These are phyloP conservation scores for Spilogale gracilis DNA, from an alignment of 2,113 vertebrate genomes.

Conservation along the genomic window DNA sequence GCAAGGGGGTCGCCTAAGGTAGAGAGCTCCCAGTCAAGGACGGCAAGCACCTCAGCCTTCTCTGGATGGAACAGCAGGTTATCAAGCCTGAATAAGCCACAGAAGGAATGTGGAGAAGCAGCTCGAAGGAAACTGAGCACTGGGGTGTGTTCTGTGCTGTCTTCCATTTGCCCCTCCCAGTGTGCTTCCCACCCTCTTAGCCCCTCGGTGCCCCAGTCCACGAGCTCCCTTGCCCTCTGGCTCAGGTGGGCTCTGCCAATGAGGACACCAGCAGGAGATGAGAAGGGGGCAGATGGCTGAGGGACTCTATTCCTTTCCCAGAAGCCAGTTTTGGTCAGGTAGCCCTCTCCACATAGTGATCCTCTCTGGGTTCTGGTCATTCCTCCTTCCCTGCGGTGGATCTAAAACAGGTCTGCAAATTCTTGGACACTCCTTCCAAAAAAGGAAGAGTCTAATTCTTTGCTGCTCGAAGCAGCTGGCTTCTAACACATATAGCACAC, in stretches of 20 bases:
- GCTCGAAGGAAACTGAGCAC: not conserved
- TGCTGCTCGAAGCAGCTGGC: not conserved
- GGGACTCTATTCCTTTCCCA: not conserved
- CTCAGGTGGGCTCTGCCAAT: not conserved
- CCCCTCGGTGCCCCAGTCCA: not conserved
- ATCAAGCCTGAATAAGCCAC: conserved; percentile 87
- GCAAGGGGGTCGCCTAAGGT: conserved; percentile 91
- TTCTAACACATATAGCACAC: not conserved
- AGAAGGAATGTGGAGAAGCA: conserved; percentile 59
- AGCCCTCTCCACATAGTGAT: not conserved
- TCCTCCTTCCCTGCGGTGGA: not conserved
- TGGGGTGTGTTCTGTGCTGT: no score
- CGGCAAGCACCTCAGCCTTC: conserved; percentile 88
- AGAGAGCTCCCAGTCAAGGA: conserved; percentile 92
- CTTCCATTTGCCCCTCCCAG: not conserved
- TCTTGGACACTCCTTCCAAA: not conserved
- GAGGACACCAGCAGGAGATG: not conserved
- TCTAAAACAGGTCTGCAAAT: not conserved
- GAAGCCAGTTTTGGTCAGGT: not conserved
- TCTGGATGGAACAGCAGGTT: conserved; percentile 92
- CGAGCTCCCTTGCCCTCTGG: not conserved
- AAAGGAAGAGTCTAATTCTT: not conserved
- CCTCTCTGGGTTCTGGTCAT: not conserved
- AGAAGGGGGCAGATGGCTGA: not conserved
- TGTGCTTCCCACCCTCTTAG: not conserved